Conservation (phyloP, 2,113 vertebrate genomes). For the Caranx melampygus region DNA sequence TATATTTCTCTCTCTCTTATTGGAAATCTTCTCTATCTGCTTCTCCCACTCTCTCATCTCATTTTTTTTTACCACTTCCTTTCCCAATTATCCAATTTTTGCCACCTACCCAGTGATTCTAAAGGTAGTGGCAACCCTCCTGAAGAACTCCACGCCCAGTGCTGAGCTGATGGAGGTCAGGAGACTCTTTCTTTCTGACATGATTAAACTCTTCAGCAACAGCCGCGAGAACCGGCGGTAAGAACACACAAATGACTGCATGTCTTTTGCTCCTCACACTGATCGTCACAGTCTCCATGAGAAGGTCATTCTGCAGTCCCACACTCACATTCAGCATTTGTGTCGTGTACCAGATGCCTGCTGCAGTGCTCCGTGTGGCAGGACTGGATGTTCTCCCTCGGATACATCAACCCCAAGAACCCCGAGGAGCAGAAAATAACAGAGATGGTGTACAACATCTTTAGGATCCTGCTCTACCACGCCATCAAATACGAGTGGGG, state of each 20-base stretch:
- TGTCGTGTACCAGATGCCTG: constrained; percentile 87
- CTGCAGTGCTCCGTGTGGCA: constrained; percentile 99
- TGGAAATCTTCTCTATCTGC: constrained; percentile 12
- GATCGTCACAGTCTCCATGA: neutral
- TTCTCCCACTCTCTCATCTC: constrained; percentile 15
- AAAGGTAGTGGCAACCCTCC: constrained; percentile 96
- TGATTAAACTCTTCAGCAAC: constrained; percentile 99
- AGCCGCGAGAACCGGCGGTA: constrained; percentile 98
- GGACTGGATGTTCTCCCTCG: constrained; percentile 99
- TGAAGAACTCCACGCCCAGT: constrained; percentile 97
- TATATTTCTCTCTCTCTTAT: constrained; percentile 15
- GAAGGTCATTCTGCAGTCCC: neutral
- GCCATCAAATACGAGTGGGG: constrained; percentile 99
- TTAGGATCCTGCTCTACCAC: constrained; percentile 97
- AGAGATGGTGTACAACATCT: constrained; percentile 99
- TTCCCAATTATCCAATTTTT: neutral
- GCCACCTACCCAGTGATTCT: constrained; percentile 91
- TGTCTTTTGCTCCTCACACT: neutral
- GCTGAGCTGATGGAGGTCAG: constrained; percentile 98
- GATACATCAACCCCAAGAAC: constrained; percentile 99
- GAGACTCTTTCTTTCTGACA: constrained; percentile 97
- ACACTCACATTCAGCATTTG: neutral
- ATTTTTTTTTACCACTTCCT: neutral
- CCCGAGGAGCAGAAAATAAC: constrained; percentile 99
- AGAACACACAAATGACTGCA: constrained; percentile 41